Base-by-base conservation (phyloP, 2,113 vertebrate species). In the Cyprinodon tularosa region DNA sequence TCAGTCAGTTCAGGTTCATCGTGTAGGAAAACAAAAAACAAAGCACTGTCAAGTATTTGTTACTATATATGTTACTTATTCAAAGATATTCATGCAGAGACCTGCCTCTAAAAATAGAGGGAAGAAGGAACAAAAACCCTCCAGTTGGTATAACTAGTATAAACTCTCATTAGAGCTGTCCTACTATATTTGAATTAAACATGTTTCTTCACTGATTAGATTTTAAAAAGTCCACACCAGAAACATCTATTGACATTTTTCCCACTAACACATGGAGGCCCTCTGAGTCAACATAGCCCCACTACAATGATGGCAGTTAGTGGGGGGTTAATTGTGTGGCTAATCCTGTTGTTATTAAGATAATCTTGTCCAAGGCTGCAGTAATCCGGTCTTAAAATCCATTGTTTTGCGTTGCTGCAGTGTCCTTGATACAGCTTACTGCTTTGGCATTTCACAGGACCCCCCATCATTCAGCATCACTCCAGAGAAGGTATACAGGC, bases 401-500 rank as follows among this genome's bases (percentile, higher is more conserved):
- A 78, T 81, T 76, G 71, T 78, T 88, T 57, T 59, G 71, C 73
- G 22, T 77, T 74, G 45, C 81, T 76, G 77, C 63, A 70, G 70
- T 80, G 68, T 85, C 62, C 78, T 78, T 80, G 74, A 85, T 80
- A 79, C 45, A 40, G 67, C 66, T 71, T 77, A 62, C 86, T 86
- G 67, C 71, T 82, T 74, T 84, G 85, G 68, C 22, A 71, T 77
- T 84, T 83, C 11, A 15, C 83, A 98, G 97, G 96, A 97, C 71
- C 97, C 97, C n/a, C 98, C 98, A 0, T 80, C 90, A 45, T 96
- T 98, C 86, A 88, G 91, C 1, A 37, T 94, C 59, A 76, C 86
- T 45, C 98, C 97, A 20, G 94, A 93, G 74, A 89, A 94, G 65
- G 94, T 96, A 29, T 99, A 99, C 82, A 95, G 93, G 84, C 93